Conservation (phyloP, 92 coral and sea anemone genomes). For the Blastomussa wellsi region DNA sequence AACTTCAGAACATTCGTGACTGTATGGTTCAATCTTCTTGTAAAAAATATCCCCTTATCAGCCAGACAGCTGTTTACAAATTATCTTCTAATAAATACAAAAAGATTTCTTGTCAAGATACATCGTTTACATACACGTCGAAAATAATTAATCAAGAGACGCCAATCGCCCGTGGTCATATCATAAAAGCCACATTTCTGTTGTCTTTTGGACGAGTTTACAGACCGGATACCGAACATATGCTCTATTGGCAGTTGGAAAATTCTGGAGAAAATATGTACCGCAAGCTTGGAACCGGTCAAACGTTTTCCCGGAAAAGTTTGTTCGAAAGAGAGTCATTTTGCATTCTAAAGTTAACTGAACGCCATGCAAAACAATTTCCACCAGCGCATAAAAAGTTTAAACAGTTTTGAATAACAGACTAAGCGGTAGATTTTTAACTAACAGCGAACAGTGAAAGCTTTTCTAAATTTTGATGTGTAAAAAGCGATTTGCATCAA, state of each 20-base stretch:
- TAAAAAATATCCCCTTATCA: conserved; percentile 15
- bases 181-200: not conserved
- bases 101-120: conserved; percentile 65
- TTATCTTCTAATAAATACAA: conserved; percentile 58
- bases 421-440: not conserved
- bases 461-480: not conserved
- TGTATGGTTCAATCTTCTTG: not conserved
- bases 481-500: not conserved
- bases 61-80: conserved; percentile 58
- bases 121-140: conserved; percentile 54
- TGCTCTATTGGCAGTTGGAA: not conserved
- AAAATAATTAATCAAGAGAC: conserved; percentile 35
- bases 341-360: not conserved
- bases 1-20: conserved; percentile 4
- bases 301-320: not conserved
- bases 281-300: not conserved
- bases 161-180: conserved; percentile 19
- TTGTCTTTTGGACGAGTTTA: not conserved
- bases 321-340: not conserved
- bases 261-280: not conserved
- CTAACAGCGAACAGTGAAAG: not conserved
- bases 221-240: conserved; percentile 3
- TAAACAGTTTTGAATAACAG: not conserved
- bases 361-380: not conserved
- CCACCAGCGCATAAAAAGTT: not conserved